These are phyloP conservation scores for Chamaetylas fuelleborni DNA, from an alignment of 2,113 vertebrate genomes.

Conservation along the genomic window DNA sequence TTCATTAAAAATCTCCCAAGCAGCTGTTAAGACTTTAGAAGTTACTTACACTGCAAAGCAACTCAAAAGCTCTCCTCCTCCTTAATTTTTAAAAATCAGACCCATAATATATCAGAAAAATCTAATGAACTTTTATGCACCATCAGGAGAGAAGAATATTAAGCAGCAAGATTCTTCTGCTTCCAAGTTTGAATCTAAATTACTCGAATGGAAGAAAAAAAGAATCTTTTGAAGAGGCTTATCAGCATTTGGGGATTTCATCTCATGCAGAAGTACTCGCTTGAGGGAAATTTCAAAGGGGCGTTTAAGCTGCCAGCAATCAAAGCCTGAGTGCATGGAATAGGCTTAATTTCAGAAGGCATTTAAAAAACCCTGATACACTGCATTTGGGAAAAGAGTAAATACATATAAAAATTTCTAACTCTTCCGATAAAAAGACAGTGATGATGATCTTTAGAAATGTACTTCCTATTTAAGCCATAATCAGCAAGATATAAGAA, in stretches of 20 bases:
- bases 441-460: not conserved
- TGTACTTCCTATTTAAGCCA: not conserved
- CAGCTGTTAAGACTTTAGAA: not conserved
- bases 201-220: constrained; percentile 15
- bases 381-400: not conserved
- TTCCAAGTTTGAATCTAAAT: constrained; percentile 14
- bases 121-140: constrained; percentile 24
- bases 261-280: not conserved
- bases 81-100: constrained; percentile 9
- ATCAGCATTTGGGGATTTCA: constrained; percentile 52
- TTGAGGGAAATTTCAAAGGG: constrained; percentile 44
- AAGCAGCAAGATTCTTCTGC: constrained; percentile 6
- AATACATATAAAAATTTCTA: not conserved
- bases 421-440: not conserved
- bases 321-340: not conserved
- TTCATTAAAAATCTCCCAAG: not conserved
- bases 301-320: constrained; percentile 29
- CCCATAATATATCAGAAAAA: constrained; percentile 3
- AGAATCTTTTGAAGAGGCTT: constrained; percentile 35
- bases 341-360: constrained; percentile 23
- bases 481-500: not conserved
- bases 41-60: not conserved
- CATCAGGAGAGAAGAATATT: constrained; percentile 7
- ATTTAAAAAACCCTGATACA: not conserved
- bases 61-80: not conserved